A percentile compares a stretch with the other conserved stretches of the same genome.
Evolutionary conservation across 2,888 invertebrate species (phyloP).

Genomic region (Capitulum mitella): DNA sequence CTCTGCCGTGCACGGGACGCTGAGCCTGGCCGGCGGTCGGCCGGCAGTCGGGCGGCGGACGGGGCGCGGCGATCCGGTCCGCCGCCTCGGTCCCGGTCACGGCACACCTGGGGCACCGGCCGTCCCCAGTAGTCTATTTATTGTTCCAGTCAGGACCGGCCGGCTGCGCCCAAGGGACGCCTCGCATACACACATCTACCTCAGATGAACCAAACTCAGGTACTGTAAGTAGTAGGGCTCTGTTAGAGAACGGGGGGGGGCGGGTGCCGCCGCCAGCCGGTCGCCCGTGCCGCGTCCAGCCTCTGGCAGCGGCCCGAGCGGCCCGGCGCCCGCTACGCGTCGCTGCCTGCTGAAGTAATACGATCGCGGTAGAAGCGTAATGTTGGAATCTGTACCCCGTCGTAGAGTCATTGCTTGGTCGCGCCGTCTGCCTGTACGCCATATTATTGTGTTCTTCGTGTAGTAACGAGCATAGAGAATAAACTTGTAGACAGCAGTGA

Average conservation of each 20-base stretch:
- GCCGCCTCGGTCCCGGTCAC: neutral
- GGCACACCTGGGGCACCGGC: slow-evolving; percentile 2
- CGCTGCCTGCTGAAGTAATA: neutral
- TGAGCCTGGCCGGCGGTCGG: neutral
- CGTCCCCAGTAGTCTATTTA: slow-evolving; percentile 19
- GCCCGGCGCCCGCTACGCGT: too few relatives aligned
- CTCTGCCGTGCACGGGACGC: neutral
- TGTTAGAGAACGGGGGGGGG: neutral
- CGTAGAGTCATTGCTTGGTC: neutral
- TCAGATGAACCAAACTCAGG: slow-evolving; percentile 27
- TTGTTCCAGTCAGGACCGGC: slow-evolving; percentile 20
- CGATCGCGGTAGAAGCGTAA: neutral
- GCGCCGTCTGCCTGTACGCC: neutral
- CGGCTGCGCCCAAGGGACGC: neutral
- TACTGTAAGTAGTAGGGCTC: slow-evolving; percentile 8
- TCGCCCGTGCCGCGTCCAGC: too few relatives aligned
- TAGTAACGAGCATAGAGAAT: slow-evolving; percentile 13
- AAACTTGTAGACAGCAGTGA: neutral
- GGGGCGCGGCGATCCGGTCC: too few relatives aligned
- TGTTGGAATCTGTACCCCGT: slow-evolving; percentile 1
- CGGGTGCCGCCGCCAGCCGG: neutral
- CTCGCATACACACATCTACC: slow-evolving; percentile 20
- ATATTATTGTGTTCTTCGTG: slow-evolving; percentile 19
- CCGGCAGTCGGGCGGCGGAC: neutral
- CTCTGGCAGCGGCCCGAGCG: too few relatives aligned